Base-by-base conservation (phyloP, 2,888 invertebrate species). In the Erynnis tages region DNA sequence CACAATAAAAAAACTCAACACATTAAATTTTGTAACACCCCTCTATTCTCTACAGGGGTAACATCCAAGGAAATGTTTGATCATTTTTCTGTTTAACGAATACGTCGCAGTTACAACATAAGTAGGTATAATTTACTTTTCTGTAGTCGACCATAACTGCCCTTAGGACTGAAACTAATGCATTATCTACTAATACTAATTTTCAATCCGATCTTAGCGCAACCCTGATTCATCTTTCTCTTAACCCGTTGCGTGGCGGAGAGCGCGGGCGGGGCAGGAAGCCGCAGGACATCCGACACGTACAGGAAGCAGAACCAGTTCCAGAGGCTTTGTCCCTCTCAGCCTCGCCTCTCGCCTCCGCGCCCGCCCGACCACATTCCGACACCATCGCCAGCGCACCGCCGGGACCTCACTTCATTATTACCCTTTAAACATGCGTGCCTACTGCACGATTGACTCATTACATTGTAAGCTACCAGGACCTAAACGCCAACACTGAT, bases 251-350 rank as follows among this genome's bases (percentile, higher is more conserved):
- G 73, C 67, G 69, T 69, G 66, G 60, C 56, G 60, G 59, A 61
- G 66, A 68, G 69, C 61, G 73, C 76, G 73, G 72, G 71, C 71
- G 79, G 79, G 82, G 82, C 84, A 87, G 88, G 88, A 88, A 89
- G 89, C 89, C 89, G 88, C 88, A 88, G 89, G 89, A 89, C 89
- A 89, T 89, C 89, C 89, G 89, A 89, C 87, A 88, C 89, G 86
- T 84, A 89, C 89, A 89, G 89, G 89, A 89, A 89, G 87, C 86
- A 79, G 73, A 89, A 88, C 89, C 86, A 84, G 88, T 89, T 84
- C 71, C 79, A 74, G 73, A 77, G 79, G 76, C 83, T 84, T 86
- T 85, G 86, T 87, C 84, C 87, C 85, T 81, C 82, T 29, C 37
- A 48, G 29, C 29, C 47, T 48, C 47, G 72, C 78, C 82, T 78